phyloP scores from a whole-genome alignment of 1,140 invertebrate genomes.

The Pseudomyrmex gracilis region DNA sequence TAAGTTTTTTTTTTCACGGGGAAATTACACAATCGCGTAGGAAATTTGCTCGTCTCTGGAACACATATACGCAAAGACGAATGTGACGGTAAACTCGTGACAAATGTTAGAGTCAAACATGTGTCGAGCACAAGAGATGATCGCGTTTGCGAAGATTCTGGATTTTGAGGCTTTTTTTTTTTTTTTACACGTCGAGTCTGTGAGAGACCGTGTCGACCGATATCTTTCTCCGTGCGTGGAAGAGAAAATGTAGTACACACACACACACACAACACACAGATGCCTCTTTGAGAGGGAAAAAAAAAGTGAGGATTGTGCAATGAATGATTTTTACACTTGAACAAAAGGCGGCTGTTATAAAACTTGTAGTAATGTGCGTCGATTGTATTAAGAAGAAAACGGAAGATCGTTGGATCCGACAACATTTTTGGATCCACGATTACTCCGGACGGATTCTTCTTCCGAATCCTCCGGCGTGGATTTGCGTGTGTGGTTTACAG shows the following conservation, averaged over 20 bases:
- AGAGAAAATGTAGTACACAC: constrained; percentile 25
- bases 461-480: neutral
- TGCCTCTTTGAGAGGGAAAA: constrained; percentile 24
- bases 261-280: neutral
- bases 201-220: neutral
- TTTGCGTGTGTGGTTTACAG: neutral
- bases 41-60: too few relatives aligned
- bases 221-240: constrained; percentile 41
- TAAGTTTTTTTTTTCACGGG: too few relatives aligned
- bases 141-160: neutral
- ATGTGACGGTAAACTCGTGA: neutral
- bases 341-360: constrained; percentile 2
- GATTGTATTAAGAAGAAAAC: neutral
- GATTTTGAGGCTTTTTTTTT: neutral
- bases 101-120: neutral
- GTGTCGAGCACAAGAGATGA: neutral
- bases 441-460: neutral
- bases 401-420: neutral
- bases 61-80: neutral
- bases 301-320: constrained; percentile 58
- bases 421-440: neutral
- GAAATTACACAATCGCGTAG: too few relatives aligned
- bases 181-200: neutral
- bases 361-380: neutral
- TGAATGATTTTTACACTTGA: constrained; percentile 40